Percentiles rank a stretch among this genome's conserved stretches.
These are phyloP conservation scores for Erpornis zantholeuca DNA, from an alignment of 2,113 vertebrate species.

Conservation along the genomic window DNA sequence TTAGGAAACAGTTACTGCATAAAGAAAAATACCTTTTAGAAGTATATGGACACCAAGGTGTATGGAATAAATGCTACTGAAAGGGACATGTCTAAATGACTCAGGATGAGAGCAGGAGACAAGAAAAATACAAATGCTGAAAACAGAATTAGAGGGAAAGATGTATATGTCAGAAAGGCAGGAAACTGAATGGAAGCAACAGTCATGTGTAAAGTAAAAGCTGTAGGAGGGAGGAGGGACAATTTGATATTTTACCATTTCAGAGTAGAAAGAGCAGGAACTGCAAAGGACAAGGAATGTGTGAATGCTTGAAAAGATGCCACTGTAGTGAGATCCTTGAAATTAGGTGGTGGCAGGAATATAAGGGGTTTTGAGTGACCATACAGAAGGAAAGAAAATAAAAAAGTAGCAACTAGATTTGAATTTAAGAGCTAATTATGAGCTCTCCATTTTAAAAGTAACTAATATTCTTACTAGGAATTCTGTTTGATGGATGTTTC, in stretches of 20 bases:
- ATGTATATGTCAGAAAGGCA: not conserved
- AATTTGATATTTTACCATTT: not conserved
- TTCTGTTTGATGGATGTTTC: not conserved
- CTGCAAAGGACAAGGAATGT: not conserved
- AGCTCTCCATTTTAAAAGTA: not conserved
- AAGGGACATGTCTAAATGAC: not conserved
- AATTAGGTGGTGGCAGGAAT: not conserved
- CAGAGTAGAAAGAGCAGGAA: not conserved
- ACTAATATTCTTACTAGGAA: not conserved
- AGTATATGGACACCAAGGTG: not conserved
- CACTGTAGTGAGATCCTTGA: not conserved
- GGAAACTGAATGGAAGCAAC: not conserved
- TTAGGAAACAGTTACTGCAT: not conserved
- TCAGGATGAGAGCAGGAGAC: not conserved
- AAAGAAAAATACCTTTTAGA: not conserved
- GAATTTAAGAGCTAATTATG: not conserved
- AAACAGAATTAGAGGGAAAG: not conserved
- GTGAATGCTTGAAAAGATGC: not conserved
- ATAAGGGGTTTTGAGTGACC: not conserved
- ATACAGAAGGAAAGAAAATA: not conserved
- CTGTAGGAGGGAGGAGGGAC: not conserved
- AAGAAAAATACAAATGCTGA: not conserved
- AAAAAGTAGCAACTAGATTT: not conserved
- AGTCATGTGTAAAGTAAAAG: not conserved
- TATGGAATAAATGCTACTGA: not conserved